Evolutionary conservation across 2,888 invertebrate genomes (phyloP).

Genomic region (Miltochrista miniata): DNA sequence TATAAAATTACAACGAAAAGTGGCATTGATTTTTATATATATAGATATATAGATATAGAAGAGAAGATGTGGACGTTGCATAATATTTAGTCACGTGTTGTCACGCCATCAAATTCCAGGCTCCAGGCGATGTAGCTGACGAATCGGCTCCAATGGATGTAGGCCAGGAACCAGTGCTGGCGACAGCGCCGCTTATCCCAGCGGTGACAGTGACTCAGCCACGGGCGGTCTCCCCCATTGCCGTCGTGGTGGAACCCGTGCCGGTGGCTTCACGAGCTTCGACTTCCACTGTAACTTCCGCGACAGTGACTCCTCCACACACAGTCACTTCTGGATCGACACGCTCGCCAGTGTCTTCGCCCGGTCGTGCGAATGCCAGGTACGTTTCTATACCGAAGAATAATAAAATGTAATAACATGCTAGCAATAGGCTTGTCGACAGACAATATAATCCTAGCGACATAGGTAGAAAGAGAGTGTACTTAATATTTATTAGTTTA

Average conservation of each 20-base stretch:
- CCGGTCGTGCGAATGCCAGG: constrained; percentile 13
- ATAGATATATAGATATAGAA: no score
- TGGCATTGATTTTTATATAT: no score
- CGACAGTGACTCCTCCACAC: constrained; percentile 1
- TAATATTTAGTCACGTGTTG: no score
- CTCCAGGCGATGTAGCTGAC: not conserved
- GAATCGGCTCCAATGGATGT: constrained; percentile 38
- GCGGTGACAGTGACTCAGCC: not conserved
- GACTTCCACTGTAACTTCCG: constrained; percentile 12
- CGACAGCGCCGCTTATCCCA: not conserved
- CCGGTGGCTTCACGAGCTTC: constrained; percentile 4
- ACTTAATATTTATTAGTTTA: no score
- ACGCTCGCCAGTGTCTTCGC: constrained; percentile 17
- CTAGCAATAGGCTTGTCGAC: not conserved
- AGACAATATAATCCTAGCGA: no score
- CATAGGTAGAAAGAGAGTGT: no score
- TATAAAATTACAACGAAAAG: no score
- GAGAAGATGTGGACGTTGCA: no score
- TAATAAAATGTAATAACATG: not conserved
- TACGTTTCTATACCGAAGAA: not conserved
- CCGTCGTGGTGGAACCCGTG: not conserved
- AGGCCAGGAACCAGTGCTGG: constrained; percentile 19
- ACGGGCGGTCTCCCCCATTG: not conserved
- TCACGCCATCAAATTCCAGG: no score
- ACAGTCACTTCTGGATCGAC: constrained; percentile 20